Conservation (phyloP, 1,140 invertebrate genomes). For the Philotrypesis tridentata region DNA sequence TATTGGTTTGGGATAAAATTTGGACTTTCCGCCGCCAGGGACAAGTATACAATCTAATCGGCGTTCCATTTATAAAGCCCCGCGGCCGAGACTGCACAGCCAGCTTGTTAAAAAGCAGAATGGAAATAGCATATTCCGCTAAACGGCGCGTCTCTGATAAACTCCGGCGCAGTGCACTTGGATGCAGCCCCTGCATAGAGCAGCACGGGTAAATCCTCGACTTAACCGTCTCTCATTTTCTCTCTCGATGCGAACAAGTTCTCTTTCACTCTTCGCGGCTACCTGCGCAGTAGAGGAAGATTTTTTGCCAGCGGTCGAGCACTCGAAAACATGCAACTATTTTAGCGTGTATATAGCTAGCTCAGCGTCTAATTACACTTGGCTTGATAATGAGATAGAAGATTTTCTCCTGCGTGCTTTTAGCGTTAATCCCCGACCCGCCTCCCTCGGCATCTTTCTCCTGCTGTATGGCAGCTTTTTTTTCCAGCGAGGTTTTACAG, state of each 20-base stretch:
- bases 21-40: too few relatives aligned
- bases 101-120: neutral
- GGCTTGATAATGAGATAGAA: neutral
- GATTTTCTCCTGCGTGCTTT: slow-evolving; percentile 1
- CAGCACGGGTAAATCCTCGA: neutral
- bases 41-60: too few relatives aligned
- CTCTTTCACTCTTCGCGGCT: neutral
- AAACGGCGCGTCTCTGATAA: slow-evolving; percentile 1
- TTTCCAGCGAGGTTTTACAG: too few relatives aligned
- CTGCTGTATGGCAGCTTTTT: too few relatives aligned
- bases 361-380: neutral
- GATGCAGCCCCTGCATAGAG: neutral
- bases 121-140: neutral
- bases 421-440: neutral
- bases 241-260: neutral
- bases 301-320: neutral
- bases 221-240: neutral
- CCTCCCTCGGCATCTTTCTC: neutral
- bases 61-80: neutral
- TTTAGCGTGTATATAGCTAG: neutral
- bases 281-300: too few relatives aligned
- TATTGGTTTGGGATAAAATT: too few relatives aligned
- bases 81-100: neutral
- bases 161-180: neutral
- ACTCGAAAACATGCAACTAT: neutral